Evolutionary conservation across 92 coral and sea anemone genomes (phyloP), one percentile per base, ranked within the genome.

Genomic region (Epizoanthus fatuus): DNA sequence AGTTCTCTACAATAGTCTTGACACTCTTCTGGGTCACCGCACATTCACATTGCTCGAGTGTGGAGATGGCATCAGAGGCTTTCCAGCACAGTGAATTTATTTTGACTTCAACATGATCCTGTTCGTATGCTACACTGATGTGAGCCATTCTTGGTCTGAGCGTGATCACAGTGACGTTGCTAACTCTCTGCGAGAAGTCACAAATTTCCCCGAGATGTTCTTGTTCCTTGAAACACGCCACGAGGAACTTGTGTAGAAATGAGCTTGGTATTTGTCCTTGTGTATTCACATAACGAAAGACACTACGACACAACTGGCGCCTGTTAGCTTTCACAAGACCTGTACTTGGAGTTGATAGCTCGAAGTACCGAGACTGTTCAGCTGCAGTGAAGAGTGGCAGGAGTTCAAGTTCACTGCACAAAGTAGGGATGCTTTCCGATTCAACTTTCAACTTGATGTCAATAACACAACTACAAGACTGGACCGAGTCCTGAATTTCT

Each of bases 371-470:
- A 52, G 79, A 4, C 1, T 53, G 54, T 22, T 53, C 40, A 25
- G 57, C 60, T 52, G 62, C 63, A 53, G 0, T 3, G 16, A 54
- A 7, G 6, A 53, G 47, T 16, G 79, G 79, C 7, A 74, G 16
- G 16, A 29, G 12, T 4, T 74, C 79, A 74, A 74, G 63, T 11
- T 74, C 63, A 20, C 56, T 4, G 12, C 35, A 73, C 79, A 73
- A 73, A 12, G 49, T 53, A 51, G 63, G 79, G 38, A 74, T 54
- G 38, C 14, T 53, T 12, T 35, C 63, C 56, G 79, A 4, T 6
- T 54, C 42, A 52, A 73, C 73, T 39, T 38, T 68, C 20, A 3
- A 10, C 4, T 68, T 68, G 42, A 68, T 39, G 39, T n/a, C 20
- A 38, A 68, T 15, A 40, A 68, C 73, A 68, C 39, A 68, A 66